Evolutionary conservation across 2,797 vertebrate genomes (phyloP).

Genomic region (Sebastes goodei): DNA sequence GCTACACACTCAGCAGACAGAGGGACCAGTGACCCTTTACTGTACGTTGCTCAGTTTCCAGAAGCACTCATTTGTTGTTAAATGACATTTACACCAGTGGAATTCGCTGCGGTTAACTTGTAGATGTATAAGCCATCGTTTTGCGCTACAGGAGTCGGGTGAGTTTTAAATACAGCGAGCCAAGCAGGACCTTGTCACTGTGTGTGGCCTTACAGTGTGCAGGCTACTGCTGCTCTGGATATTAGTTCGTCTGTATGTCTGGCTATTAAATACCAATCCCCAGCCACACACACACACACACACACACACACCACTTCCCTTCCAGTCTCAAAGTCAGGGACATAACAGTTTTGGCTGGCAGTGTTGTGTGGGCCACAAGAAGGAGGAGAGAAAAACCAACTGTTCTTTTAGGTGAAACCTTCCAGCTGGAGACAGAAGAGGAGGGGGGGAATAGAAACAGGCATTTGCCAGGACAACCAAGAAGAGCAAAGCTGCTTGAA

Average conservation of each 20-base stretch:
- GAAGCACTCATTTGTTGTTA: slow-evolving; percentile 57
- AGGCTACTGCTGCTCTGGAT: slow-evolving; percentile 75
- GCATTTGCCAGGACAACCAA: slow-evolving; percentile 51
- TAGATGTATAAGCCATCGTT: slow-evolving; percentile 53
- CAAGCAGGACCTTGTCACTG: slow-evolving; percentile 69
- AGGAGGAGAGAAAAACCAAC: slow-evolving; percentile 71
- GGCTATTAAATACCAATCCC: slow-evolving; percentile 76
- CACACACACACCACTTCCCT: slow-evolving; percentile 56
- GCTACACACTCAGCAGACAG: slow-evolving; percentile 56
- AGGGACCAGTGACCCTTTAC: slow-evolving; percentile 60
- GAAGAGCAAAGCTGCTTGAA: slow-evolving; percentile 34
- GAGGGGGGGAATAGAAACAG: slow-evolving; percentile 51
- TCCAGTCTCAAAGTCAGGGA: slow-evolving; percentile 68
- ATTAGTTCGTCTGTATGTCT: slow-evolving; percentile 72
- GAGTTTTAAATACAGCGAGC: slow-evolving; percentile 63
- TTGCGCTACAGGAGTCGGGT: slow-evolving; percentile 42
- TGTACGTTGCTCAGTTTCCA: slow-evolving; percentile 46
- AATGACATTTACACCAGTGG: slow-evolving; percentile 63
- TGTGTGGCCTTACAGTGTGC: slow-evolving; percentile 78
- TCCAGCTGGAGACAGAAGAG: slow-evolving; percentile 67
- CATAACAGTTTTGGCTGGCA: slow-evolving; percentile 76
- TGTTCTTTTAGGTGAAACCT: slow-evolving; percentile 67
- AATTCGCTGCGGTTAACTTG: slow-evolving; percentile 64
- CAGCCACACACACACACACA: slow-evolving; percentile 61
- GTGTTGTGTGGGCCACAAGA: slow-evolving; percentile 70